These are phyloP conservation scores for Chauna torquata DNA, from an alignment of 2,113 vertebrate genomes.

Conservation along the genomic window DNA sequence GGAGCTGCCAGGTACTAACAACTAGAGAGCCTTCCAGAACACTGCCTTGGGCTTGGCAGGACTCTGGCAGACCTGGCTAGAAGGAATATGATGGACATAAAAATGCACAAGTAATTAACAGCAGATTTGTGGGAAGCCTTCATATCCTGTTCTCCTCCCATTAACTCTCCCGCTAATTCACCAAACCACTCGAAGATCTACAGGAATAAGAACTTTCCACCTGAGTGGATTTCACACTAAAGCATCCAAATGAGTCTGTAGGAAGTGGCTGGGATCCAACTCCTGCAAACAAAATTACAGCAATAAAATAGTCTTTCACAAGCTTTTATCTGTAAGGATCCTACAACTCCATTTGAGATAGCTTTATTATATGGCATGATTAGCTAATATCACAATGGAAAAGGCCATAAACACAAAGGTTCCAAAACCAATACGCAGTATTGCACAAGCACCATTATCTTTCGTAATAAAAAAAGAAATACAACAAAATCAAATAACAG, in stretches of 20 bases:
- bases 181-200: not conserved
- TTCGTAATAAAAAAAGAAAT: not conserved
- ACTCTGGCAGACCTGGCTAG: not conserved
- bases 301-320: constrained; percentile 11
- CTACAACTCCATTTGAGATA: not conserved
- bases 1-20: not conserved
- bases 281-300: not conserved
- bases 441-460: not conserved
- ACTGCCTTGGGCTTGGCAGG: not conserved
- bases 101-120: not conserved
- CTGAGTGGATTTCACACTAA: not conserved
- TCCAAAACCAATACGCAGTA: not conserved
- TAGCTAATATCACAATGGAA: not conserved
- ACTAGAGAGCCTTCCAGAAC: not conserved
- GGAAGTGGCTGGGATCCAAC: constrained; percentile 2
- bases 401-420: not conserved
- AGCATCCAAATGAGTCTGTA: not conserved
- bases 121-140: not conserved
- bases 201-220: not conserved
- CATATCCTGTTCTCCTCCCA: not conserved
- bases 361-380: not conserved
- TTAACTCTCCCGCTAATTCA: not conserved
- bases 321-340: not conserved
- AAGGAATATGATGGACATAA: not conserved
- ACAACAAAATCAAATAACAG: rapidly evolving